phyloP scores from a whole-genome alignment of 2,797 vertebrate species.

The Periparus ater region DNA sequence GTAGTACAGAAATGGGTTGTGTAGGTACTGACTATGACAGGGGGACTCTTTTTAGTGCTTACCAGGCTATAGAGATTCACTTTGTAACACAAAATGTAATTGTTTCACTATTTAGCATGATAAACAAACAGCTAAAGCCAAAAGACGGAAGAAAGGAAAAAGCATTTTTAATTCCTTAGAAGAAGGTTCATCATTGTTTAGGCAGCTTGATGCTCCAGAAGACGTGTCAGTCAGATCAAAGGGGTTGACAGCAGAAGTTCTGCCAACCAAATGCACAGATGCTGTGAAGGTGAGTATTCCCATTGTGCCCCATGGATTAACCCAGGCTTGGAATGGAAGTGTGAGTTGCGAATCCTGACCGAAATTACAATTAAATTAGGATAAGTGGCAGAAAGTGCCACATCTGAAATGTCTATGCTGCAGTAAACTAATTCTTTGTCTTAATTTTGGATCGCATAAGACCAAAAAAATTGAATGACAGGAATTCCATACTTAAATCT shows the following conservation, averaged over 20 bases:
- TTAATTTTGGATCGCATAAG: background rate
- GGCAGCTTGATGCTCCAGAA: background rate
- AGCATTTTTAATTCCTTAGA: background rate
- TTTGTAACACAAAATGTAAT: background rate
- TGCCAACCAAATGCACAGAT: background rate
- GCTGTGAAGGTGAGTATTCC: constrained; percentile 41
- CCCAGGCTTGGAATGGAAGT: background rate
- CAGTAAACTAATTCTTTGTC: background rate
- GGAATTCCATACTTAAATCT: background rate
- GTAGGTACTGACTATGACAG: background rate
- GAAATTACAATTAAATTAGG: background rate
- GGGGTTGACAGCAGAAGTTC: background rate
- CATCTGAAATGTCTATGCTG: background rate
- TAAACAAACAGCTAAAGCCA: background rate
- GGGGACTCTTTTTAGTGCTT: background rate
- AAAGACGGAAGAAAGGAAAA: background rate
- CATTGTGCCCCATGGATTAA: background rate
- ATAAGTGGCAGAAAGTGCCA: background rate
- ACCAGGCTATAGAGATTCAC: background rate
- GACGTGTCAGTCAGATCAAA: background rate
- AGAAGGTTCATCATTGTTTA: background rate
- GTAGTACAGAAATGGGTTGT: background rate
- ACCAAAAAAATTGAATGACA: background rate
- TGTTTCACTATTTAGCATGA: constrained; percentile 1
- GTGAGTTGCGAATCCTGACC: background rate